Evolutionary conservation across 2,113 vertebrate genomes (phyloP).

Genomic region (Suricata suricatta): DNA sequence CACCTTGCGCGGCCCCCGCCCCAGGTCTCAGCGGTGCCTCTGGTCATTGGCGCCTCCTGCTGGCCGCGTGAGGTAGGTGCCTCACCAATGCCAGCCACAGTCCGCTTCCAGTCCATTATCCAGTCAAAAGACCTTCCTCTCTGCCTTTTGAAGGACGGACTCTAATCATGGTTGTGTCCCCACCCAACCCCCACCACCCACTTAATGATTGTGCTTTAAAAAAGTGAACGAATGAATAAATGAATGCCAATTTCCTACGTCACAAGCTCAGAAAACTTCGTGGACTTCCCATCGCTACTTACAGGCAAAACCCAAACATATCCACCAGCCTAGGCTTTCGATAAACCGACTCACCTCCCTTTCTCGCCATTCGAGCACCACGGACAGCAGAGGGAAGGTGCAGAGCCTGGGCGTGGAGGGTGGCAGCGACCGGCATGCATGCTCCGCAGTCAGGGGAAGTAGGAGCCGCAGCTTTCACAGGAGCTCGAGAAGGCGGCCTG

Average conservation of each 20-base stretch:
- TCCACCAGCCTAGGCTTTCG: neutral
- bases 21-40: neutral
- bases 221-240: neutral
- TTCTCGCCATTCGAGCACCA: neutral
- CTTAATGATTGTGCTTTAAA: neutral
- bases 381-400: rapidly evolving
- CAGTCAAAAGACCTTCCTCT: too few species aligned
- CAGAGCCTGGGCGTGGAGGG: neutral
- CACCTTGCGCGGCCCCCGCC: too few species aligned
- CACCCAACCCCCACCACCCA: neutral
- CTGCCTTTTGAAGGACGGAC: neutral
- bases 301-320: neutral
- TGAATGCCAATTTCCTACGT: neutral
- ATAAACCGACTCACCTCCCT: neutral
- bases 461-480: neutral
- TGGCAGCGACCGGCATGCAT: too few species aligned
- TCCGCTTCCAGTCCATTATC: too few species aligned
- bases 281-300: neutral
- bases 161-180: too few species aligned
- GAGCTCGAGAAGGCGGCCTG: neutral
- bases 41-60: neutral
- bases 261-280: neutral
- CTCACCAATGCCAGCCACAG: neutral
- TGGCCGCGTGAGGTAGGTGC: neutral
- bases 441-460: neutral